Evolutionary conservation across 2,113 vertebrate genomes (phyloP).

Genomic region (Lamprotornis superbus): DNA sequence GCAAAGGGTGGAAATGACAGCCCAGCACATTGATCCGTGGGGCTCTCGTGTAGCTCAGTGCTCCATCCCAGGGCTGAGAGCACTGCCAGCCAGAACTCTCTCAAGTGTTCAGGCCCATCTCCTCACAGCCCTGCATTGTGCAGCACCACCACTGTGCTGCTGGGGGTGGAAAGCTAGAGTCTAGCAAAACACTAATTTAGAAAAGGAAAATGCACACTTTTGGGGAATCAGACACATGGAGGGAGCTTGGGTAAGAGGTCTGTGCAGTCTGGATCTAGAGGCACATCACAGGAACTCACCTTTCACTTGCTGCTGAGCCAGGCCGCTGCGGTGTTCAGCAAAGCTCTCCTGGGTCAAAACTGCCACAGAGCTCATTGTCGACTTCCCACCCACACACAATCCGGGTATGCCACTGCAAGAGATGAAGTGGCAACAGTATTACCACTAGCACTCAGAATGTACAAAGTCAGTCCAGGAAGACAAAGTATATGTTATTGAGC

Average conservation of each 20-base stretch:
- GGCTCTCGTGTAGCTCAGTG: neutral
- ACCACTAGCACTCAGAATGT: neutral
- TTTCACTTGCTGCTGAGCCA: constrained; percentile 88
- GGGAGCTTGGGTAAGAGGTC: neutral
- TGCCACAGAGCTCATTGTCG: constrained; percentile 98
- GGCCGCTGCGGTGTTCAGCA: constrained; percentile 96
- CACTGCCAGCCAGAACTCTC: neutral
- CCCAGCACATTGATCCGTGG: neutral
- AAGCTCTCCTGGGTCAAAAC: constrained; percentile 99
- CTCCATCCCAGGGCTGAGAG: neutral
- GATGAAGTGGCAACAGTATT: neutral
- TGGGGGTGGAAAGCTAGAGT: neutral
- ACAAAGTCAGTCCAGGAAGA: neutral
- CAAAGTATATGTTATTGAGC: neutral
- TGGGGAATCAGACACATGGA: neutral
- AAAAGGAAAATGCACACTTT: neutral
- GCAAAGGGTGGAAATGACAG: neutral
- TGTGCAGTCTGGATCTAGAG: neutral
- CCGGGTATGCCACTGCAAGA: constrained; percentile 89
- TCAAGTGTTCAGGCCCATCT: neutral
- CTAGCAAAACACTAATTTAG: neutral
- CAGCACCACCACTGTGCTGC: neutral
- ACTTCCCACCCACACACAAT: constrained; percentile 91
- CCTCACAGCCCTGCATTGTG: neutral
- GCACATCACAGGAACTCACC: constrained; percentile 62